Conservation (phyloP, 2,113 vertebrate species). For the Chaetodon auriga region DNA sequence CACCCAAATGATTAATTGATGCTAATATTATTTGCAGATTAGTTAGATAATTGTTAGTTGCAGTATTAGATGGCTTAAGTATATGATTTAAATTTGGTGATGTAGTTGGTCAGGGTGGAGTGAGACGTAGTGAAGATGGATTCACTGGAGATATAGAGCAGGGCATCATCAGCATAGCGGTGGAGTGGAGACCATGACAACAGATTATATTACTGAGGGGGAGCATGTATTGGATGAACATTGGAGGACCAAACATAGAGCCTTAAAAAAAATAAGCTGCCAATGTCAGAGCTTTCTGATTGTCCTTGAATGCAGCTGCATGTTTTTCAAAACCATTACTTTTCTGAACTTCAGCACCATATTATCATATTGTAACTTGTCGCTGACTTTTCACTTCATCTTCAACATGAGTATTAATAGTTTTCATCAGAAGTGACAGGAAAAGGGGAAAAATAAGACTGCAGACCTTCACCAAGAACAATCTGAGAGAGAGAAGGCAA, state of each 20-base stretch:
- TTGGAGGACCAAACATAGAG: not conserved
- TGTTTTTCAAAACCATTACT: not conserved
- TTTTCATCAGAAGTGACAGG: slow-evolving; percentile 9
- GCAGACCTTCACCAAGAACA: not conserved
- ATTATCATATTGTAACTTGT: not conserved
- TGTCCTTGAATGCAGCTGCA: not conserved
- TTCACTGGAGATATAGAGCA: not conserved
- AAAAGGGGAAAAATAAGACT: not conserved
- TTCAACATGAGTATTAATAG: not conserved
- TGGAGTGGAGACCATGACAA: not conserved
- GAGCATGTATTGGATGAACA: not conserved
- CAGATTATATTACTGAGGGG: too few species aligned
- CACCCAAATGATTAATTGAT: too few species aligned
- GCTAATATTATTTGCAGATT: too few species aligned
- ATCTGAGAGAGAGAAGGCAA: not conserved
- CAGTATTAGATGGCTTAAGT: too few species aligned
- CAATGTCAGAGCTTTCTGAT: not conserved
- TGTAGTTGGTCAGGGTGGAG: not conserved
- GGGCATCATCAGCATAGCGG: not conserved
- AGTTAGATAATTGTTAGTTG: not conserved
- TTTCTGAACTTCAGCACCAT: not conserved
- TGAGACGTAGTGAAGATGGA: not conserved
- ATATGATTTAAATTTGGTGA: not conserved
- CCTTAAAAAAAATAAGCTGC: not conserved
- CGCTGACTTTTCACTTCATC: not conserved